Evolutionary conservation across 2,888 invertebrate species (phyloP), one percentile per base, ranked within the genome.

Genomic region (Dione vanillae): DNA sequence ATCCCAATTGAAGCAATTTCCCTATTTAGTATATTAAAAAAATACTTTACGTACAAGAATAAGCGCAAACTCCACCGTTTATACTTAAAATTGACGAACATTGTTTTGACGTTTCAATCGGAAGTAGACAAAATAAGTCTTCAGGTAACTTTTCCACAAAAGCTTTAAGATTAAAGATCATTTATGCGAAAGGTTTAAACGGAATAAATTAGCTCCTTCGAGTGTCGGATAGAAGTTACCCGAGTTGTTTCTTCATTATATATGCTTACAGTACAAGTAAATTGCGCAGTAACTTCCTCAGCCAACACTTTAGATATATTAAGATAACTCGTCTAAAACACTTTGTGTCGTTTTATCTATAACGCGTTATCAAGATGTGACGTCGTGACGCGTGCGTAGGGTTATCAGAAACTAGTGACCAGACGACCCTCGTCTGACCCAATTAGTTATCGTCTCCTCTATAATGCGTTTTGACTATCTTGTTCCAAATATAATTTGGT

Each of bases 341-440:
- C 72, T 72, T 70, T 70, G 67, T 67, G 69, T 73, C 67, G 40
- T 19, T 58, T 59, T 71, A 70, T 73, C 69, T 69, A 65, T 73
- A 64, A 58, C 67, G 59, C 51, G 61, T 62, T 78, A 81, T 83
- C 80, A 77, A 78, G 77, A 80, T 80, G 78, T 84, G 85, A 84
- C 84, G 85, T 81, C 71, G 74, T 70, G 73, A 75, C 78, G 85
- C 87, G 86, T 85, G 85, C 84, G 84, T 80, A 79, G 79, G 86
- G 86, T 87, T 91, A 91, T 91, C 91, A 74, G 83, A 85, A 83
- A 81, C 78, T 77, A 76, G 80, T 82, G 87, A 84, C 90, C 89
- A 90, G 86, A 87, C 87, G 87, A 89, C 90, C 90, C 85, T 77
- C 81, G 83, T 85, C 83, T 86, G 88, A 87, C 91, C 91, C 82